Evolutionary conservation across 2,888 invertebrate genomes (phyloP), one percentile per base, ranked within the genome.

Genomic region (Tetragonula carbonaria): DNA sequence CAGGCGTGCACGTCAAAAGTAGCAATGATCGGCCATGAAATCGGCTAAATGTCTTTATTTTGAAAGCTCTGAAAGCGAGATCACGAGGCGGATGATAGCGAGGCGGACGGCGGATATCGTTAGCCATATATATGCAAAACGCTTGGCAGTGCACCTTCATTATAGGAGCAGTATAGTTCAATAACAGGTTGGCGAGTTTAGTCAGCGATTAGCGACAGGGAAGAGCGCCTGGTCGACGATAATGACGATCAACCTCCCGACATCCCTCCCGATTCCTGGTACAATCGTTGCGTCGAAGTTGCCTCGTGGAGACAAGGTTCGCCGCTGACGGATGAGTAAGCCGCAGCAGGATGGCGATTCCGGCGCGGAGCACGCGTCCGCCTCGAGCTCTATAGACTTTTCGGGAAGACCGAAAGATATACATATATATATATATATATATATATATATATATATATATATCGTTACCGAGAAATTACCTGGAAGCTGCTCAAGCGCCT

Each of bases 141-240:
- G 45, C 73, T 62, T 65, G 33, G 55, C 55, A 14, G 84, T 2
- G n/a, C 74, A 85, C 83, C 51, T 68, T 83, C 63, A 76, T 84
- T 70, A 68, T 50, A 51, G 73, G 67, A 82, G 77, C 84, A 53
- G 38, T 70, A 77, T 73, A 68, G 77, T 83, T 83, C 77, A 74
- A 76, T 83, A 84, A 76, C 84, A 85, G 85, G 89, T 77, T 75
- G 59, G 74, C 55, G 77, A 59, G 87, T 90, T 89, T 89, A 89
- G 89, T 89, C 88, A 89, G 79, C 86, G 89, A 86, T 89, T 90
- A 90, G 80, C 16, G 21, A 74, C 74, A 63, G 28, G 68, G 75
- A 66, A 38, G 71, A 80, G 65, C 82, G 71, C 63, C 87, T 73
- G 68, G 79, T 74, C 45, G 55, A 33, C 82, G 82, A 84, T 82